phyloP scores from a whole-genome alignment of 2,113 vertebrate genomes.

The Bettongia penicillata region DNA sequence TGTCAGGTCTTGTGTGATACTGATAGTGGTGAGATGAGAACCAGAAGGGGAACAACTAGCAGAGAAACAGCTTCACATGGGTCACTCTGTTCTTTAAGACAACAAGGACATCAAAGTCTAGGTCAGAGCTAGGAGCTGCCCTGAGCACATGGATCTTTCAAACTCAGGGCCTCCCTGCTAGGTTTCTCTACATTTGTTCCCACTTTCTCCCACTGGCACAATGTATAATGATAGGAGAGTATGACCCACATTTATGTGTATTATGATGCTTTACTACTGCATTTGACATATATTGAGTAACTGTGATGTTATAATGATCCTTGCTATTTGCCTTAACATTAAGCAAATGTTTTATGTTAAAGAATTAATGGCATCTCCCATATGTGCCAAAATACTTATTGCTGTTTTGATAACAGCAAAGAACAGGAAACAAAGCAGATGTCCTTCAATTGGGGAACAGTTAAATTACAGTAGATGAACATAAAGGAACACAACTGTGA shows the following conservation, averaged over 20 bases:
- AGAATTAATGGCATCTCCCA: not conserved
- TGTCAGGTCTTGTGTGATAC: not conserved
- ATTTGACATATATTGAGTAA: not conserved
- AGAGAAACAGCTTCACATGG: not conserved
- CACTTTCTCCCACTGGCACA: not conserved
- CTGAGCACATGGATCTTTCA: not conserved
- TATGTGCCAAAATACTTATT: not conserved
- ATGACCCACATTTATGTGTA: not conserved
- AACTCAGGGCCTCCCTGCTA: not conserved
- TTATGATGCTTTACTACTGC: not conserved
- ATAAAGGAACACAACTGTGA: not conserved
- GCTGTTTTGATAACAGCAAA: not conserved
- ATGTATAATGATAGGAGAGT: not conserved
- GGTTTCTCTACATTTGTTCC: not conserved
- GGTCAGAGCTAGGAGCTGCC: not conserved
- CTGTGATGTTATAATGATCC: not conserved
- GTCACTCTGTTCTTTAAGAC: not conserved
- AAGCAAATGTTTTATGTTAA: not conserved
- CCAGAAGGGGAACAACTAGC: not conserved
- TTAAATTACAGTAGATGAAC: not conserved
- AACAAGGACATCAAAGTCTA: not conserved
- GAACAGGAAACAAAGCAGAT: not conserved
- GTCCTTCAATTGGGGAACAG: not conserved
- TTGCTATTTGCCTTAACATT: not conserved
- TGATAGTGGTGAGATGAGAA: not conserved